Conservation (phyloP, 2,113 vertebrate genomes). For the Ovis canadensis region DNA sequence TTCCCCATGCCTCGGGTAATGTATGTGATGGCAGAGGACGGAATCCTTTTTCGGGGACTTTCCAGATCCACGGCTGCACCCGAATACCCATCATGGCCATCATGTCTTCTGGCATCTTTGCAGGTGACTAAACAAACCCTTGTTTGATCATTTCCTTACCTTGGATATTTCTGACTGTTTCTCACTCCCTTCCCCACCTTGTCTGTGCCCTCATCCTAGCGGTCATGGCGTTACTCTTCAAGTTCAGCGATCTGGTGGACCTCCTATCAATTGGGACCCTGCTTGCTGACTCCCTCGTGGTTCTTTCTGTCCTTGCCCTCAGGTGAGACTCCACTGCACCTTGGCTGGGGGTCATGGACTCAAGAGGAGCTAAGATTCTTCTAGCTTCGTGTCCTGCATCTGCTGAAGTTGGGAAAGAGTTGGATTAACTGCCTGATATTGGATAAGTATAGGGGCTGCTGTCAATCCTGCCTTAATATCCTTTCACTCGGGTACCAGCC, state of each 20-base stretch:
- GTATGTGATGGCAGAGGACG: background rate
- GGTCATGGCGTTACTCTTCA: background rate
- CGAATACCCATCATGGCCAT: background rate
- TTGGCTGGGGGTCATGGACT: background rate
- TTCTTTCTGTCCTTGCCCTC: slow-evolving; percentile 93
- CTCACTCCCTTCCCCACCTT: background rate
- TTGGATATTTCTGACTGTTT: no score
- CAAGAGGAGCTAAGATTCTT: no score
- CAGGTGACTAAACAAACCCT: no score
- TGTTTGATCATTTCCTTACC: no score
- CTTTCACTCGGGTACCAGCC: slow-evolving; percentile 86
- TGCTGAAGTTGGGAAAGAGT: accelerated
- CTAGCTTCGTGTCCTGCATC: no score
- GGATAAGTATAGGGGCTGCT: no score
- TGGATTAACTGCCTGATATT: no score
- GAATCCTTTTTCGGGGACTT: background rate
- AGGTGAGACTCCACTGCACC: slow-evolving; percentile 78
- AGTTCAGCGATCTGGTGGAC: slow-evolving; percentile 91
- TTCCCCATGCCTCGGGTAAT: background rate
- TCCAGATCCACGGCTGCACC: background rate
- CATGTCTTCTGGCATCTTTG: background rate
- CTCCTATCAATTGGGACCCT: slow-evolving; percentile 96
- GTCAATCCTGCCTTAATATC: accelerated
- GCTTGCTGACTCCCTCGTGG: slow-evolving; percentile 92
- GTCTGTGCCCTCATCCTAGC: background rate